Evolutionary conservation across 2,797 vertebrate genomes (phyloP).

Genomic region (Kryptolebias ocellatus): DNA sequence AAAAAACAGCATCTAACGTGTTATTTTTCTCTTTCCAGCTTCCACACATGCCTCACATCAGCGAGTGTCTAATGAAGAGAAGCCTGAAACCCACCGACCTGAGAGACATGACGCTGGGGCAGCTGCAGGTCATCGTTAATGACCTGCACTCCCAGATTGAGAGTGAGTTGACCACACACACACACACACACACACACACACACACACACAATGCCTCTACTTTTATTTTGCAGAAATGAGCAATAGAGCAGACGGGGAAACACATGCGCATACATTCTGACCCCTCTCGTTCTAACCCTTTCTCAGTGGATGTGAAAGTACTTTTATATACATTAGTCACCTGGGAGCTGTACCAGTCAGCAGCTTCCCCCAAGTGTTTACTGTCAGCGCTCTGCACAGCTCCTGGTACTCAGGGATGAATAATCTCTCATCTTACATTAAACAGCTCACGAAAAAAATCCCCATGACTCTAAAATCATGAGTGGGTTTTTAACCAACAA

Average conservation of each 20-base stretch:
- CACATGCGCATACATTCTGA: constrained; percentile 52
- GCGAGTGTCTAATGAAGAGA: constrained; percentile 98
- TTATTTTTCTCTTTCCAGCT: constrained; percentile 78
- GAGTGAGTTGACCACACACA: constrained; percentile 84
- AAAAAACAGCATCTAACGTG: background rate
- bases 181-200: constrained; percentile 25
- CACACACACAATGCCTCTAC: constrained; percentile 16
- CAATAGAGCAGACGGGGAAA: constrained; percentile 56
- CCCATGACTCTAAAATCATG: constrained; percentile 49
- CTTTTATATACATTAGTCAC: constrained; percentile 53
- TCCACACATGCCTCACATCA: constrained; percentile 98
- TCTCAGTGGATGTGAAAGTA: constrained; percentile 63
- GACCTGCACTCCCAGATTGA: constrained; percentile 99
- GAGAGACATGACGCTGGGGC: constrained; percentile 95
- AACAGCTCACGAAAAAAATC: constrained; percentile 54
- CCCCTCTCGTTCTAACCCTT: constrained; percentile 13
- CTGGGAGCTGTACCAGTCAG: constrained; percentile 41
- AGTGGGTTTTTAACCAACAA: constrained; percentile 26
- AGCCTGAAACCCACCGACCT: constrained; percentile 94
- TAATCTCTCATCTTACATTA: constrained; percentile 44
- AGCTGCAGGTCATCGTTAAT: constrained; percentile 99
- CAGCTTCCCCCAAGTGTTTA: constrained; percentile 58
- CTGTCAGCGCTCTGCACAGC: constrained; percentile 39
- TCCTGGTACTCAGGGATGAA: constrained; percentile 50
- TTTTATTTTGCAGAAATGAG: constrained; percentile 58